Conservation (phyloP, 2,113 vertebrate genomes). For the Oryzias celebensis region DNA sequence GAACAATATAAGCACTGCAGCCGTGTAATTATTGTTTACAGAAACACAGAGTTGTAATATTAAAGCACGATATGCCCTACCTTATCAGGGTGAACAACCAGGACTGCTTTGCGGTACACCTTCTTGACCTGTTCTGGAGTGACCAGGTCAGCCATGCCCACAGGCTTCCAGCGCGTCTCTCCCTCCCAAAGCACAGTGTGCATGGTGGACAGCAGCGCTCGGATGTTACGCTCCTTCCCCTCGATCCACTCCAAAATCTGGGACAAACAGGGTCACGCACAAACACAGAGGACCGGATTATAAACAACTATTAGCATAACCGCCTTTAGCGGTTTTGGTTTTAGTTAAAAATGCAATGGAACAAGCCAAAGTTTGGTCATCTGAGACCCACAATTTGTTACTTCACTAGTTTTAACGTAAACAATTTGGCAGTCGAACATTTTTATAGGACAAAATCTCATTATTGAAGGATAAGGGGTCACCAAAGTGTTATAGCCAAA, state of each 20-base stretch:
- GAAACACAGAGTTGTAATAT: background rate
- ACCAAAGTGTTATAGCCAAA: conserved; percentile 6
- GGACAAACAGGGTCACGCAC: conserved; percentile 19
- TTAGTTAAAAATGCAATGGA: conserved; percentile 11
- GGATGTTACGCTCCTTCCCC: conserved; percentile 97
- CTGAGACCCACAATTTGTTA: conserved; percentile 16
- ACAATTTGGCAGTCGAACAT: conserved; percentile 13
- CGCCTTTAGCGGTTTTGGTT: conserved; percentile 25
- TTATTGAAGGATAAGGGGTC: background rate
- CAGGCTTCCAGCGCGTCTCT: conserved; percentile 93
- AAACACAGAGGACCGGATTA: conserved; percentile 10
- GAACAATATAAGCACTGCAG: too few species aligned
- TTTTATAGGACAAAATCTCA: too few species aligned
- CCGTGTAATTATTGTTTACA: background rate
- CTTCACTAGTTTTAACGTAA: conserved; percentile 21
- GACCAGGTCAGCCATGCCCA: conserved; percentile 98
- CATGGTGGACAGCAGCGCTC: conserved; percentile 96
- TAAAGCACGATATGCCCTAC: conserved; percentile 71
- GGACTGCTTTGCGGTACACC: conserved; percentile 92
- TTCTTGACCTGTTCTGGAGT: conserved; percentile 98
- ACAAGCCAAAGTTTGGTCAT: conserved; percentile 24
- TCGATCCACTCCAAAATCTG: conserved; percentile 99
- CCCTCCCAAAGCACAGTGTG: conserved; percentile 97
- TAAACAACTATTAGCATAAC: conserved; percentile 30
- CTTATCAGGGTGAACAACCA: conserved; percentile 98